Evolutionary conservation across 2,113 vertebrate genomes (phyloP), one percentile per base, ranked within the genome.

Genomic region (Thomomys bottae): DNA sequence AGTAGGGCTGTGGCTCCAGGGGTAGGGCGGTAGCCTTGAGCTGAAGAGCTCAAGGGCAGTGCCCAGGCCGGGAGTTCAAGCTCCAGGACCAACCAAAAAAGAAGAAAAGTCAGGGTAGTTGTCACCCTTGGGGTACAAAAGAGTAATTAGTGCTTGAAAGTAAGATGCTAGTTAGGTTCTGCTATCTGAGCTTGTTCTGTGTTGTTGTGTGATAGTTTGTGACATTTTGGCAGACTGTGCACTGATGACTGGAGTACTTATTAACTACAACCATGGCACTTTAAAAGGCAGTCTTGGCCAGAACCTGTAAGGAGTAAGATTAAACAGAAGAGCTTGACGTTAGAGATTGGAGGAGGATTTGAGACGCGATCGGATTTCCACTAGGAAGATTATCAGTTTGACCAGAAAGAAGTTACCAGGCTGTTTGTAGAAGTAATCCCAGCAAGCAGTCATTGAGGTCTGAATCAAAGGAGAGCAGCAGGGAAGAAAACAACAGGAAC

Each of bases 321-420:
- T 20, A 30, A 67, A 64, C 34, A 32, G 77, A 68, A 83, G 64
- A 79, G 91, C 73, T 85, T 91, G 54, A 70, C 77, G 61, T 87
- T 92, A 70, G n/a, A 81, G 61, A 32, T 38, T 57, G 72, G 20
- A 89, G 72, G 76, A 49, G 26, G 79, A 85, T 93, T 87, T 81
- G 59, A 87, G 40, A 61, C 20, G 36, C 10, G 38, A 96, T 92
- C 66, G 90, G 89, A 93, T 85, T 85, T 92, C 34, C 49, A 75
- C 83, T 92, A 88, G 54, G 61, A 73, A 93, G 89, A 94, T 93
- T 94, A 90, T 20, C 10, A n/a, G 23, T 54, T 76, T n/a, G 28
- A 21, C 36, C 40, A 32, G 45, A 72, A 28, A 93, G 57, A 38
- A 67, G 30, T 61, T 81, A 67, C 24, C 40, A 63, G 18, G 34